Conservation (phyloP, 2,113 vertebrate species). For the Lathamus discolor region DNA sequence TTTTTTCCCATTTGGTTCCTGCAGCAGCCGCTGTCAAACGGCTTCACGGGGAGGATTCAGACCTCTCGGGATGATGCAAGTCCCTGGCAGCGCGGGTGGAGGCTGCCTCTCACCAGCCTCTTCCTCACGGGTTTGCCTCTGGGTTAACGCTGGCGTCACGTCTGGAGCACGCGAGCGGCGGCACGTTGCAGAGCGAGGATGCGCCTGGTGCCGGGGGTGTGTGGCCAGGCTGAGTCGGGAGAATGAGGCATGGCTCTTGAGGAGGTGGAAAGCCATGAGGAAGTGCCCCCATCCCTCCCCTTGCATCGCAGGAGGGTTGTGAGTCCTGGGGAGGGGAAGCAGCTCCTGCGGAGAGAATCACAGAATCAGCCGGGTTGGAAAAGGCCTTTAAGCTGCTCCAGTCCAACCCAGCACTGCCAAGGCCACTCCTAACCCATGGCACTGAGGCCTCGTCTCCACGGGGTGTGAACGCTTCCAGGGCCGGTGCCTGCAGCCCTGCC, state of each 20-base stretch:
- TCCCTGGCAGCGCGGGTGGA: accelerated
- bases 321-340: not conserved
- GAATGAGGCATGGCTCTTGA: accelerated
- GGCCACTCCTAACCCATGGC: not conserved
- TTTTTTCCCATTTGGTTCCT: not conserved
- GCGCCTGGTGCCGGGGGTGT: accelerated
- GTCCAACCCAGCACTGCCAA: not conserved
- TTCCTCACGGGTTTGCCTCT: not conserved
- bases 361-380: not conserved
- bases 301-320: accelerated
- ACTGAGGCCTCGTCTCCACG: not conserved
- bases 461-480: not conserved
- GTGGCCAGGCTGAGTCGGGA: not conserved
- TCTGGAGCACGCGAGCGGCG: accelerated
- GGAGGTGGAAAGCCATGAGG: not conserved
- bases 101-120: not conserved
- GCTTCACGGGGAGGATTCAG: accelerated
- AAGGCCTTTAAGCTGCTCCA: not conserved
- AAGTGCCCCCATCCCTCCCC: not conserved
- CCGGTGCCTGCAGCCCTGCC: not conserved
- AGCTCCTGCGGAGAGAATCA: not conserved
- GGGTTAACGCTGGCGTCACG: accelerated
- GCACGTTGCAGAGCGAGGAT: not conserved
- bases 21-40: accelerated
- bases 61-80: not conserved